phyloP scores from a whole-genome alignment of 2,797 vertebrate genomes.

The Cephalopachus bancanus region DNA sequence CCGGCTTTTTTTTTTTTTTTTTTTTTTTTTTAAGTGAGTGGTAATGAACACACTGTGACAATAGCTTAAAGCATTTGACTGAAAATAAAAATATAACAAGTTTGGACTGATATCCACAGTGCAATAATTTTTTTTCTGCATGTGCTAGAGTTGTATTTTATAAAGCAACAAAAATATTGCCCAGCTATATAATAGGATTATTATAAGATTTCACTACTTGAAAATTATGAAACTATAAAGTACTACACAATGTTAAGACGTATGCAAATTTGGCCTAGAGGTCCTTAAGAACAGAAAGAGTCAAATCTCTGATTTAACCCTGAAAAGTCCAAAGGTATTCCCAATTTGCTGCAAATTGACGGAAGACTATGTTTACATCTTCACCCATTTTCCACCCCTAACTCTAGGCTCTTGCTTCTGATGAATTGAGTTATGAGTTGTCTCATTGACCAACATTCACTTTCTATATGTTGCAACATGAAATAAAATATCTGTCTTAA shows the following conservation, averaged over 20 bases:
- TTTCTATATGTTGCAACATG: background rate
- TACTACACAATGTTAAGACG: background rate
- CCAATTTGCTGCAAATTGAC: background rate
- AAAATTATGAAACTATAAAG: background rate
- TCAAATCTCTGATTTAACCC: background rate
- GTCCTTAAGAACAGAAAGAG: background rate
- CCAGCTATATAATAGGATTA: background rate
- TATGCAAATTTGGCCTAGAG: background rate
- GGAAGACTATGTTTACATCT: too few species aligned
- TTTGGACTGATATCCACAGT: background rate
- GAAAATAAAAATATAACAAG: background rate
- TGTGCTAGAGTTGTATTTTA: slow-evolving; percentile 1
- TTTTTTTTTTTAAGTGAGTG: background rate
- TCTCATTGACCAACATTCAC: background rate
- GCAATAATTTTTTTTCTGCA: background rate
- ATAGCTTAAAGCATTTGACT: background rate
- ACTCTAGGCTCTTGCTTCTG: background rate
- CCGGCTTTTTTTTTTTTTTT: too few species aligned
- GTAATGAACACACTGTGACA: background rate
- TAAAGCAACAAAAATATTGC: background rate
- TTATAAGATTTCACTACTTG: background rate
- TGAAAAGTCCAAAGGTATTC: background rate
- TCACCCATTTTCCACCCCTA: fast-evolving
- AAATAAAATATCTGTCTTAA: background rate
- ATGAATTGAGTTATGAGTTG: background rate